phyloP scores from a whole-genome alignment of 92 coral and sea anemone genomes.

The Scolanthus callimorphus region DNA sequence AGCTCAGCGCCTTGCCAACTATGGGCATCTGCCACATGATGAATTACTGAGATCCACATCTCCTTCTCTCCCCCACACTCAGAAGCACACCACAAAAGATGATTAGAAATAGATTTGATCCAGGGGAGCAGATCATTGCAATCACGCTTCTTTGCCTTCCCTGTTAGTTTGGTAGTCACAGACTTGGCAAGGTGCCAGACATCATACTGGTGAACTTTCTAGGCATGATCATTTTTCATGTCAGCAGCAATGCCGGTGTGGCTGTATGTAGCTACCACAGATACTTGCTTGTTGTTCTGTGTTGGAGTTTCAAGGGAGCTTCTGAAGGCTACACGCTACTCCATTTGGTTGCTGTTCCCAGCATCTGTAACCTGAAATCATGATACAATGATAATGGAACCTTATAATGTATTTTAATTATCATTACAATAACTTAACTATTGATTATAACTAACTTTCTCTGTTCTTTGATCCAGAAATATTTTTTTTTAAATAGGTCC shows the following conservation, averaged over 20 bases:
- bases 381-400: too few relatives aligned
- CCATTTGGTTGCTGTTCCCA: slow-evolving; percentile 52
- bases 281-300: slow-evolving; percentile 2
- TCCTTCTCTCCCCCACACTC: slow-evolving; percentile 21
- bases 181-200: slow-evolving; percentile 49
- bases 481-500: too few relatives aligned
- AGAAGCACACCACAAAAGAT: slow-evolving; percentile 46
- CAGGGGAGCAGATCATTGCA: slow-evolving; percentile 35
- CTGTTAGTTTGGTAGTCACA: slow-evolving; percentile 34
- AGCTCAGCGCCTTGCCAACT: slow-evolving; percentile 1
- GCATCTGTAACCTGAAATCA: slow-evolving; percentile 45
- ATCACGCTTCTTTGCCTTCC: slow-evolving; percentile 38
- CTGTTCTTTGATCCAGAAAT: too few relatives aligned
- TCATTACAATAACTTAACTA: too few relatives aligned
- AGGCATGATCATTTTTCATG: slow-evolving; percentile 15
- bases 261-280: slow-evolving; percentile 33
- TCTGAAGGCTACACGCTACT: slow-evolving; percentile 24
- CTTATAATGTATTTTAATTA: too few relatives aligned
- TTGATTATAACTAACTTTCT: too few relatives aligned
- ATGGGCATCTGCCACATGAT: slow-evolving; percentile 14
- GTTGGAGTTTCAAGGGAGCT: slow-evolving; percentile 20
- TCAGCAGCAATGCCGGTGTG: slow-evolving; percentile 28
- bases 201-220: slow-evolving; percentile 30
- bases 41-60: slow-evolving; percentile 27
- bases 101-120: slow-evolving; percentile 44